Evolutionary conservation across 2,888 invertebrate species (phyloP), one percentile per base, ranked within the genome.

Genomic region (Drosophila quinaria): DNA sequence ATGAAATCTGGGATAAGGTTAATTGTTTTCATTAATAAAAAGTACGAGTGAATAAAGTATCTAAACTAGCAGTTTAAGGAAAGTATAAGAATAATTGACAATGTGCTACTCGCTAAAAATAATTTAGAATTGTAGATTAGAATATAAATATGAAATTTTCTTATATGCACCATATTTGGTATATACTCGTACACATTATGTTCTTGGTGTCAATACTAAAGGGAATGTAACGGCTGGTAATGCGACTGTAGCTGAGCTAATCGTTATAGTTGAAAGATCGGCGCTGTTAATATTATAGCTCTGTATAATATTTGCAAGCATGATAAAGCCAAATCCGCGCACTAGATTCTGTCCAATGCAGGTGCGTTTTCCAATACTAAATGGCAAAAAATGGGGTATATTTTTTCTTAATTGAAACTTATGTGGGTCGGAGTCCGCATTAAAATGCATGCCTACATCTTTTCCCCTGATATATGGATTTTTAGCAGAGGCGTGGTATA

Each of bases 271-370:
- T 3, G 93, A 92, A 1, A 92, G 60, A 76, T 94, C 93, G 1
- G 93, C 94, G 0, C 95, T 94, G 8, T 93, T 94, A 0, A 97
- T 92, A 74, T 96, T 94, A 90, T 95, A 97, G 65, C 95, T 94
- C 79, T 96, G 96, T 64, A 97, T 92, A 1, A 97, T 93, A 39
- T 95, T 95, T 0, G 96, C 95, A 46, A 96, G 93, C 91, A 96
- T 94, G 0, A 96, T 94, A 83, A 97, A 96, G 51, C 95, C 95
- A 93, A 96, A 96, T 1, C 96, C 95, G 15, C 96, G 95, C 0
- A 97, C 96, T 50, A 97, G 92, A 41, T 95, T 95, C 86, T 97
- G 97, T 0, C 97, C 97, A 65, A 97, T 96, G 89, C 97, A 97
- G 0, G 97, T 96, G n/a, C 97, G 93, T 88, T 96, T 97, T 8